These are phyloP conservation scores for Oreotrochilus melanogaster DNA, from an alignment of 2,113 vertebrate genomes.

Conservation along the genomic window DNA sequence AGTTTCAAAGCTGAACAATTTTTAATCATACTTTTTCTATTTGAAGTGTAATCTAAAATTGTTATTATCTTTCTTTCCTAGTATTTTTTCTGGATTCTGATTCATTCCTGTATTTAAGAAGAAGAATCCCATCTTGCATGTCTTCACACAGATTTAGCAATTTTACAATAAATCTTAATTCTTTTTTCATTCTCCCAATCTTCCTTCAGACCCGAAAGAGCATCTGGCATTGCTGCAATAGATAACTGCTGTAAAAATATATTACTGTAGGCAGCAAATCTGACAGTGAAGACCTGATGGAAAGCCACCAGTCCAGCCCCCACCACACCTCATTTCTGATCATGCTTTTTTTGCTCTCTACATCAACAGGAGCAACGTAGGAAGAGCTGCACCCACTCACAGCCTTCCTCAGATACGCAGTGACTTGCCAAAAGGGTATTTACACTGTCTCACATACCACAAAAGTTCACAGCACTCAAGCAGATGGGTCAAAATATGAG, in stretches of 20 bases:
- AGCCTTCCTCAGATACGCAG: neutral
- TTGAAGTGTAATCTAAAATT: neutral
- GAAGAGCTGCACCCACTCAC: neutral
- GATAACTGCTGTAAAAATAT: conserved; percentile 43
- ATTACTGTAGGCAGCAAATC: conserved; percentile 39
- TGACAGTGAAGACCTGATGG: conserved; percentile 43
- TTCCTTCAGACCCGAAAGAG: neutral
- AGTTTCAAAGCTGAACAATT: neutral
- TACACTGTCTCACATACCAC: neutral
- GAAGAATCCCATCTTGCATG: neutral
- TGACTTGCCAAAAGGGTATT: neutral
- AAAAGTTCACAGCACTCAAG: neutral
- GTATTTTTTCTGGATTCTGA: neutral
- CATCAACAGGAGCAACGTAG: neutral
- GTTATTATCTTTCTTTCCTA: neutral
- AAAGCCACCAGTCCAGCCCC: conserved; percentile 42
- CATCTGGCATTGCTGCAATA: conserved; percentile 29
- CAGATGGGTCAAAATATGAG: neutral
- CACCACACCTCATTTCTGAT: neutral
- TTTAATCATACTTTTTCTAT: neutral
- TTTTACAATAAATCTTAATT: conserved; percentile 38
- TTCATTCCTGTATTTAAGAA: neutral
- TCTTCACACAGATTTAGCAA: neutral
- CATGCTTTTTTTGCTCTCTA: neutral
- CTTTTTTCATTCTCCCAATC: neutral